Percentiles rank a stretch among this genome's conserved stretches.
phyloP scores from a whole-genome alignment of 2,888 invertebrate genomes.

The Acrobasis repandana region DNA sequence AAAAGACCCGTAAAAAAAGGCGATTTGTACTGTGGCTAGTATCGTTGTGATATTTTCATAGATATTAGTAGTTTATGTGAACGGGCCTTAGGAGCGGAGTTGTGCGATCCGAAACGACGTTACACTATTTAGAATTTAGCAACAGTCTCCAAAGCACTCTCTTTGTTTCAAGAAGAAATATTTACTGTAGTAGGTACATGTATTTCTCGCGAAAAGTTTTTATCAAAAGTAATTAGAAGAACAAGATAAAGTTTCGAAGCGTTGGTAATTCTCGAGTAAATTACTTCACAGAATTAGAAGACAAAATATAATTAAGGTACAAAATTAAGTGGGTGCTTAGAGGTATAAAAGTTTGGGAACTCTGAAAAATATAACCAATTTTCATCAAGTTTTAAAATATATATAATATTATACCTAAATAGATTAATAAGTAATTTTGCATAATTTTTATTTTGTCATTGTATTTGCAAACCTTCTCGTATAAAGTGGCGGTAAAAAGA shows the following conservation, averaged over 20 bases:
- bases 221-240: background rate
- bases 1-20: too few species aligned
- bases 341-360: too few species aligned
- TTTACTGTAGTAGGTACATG: background rate
- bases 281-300: conserved; percentile 2
- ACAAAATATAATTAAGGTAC: background rate
- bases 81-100: background rate
- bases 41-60: too few species aligned
- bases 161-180: conserved; percentile 6
- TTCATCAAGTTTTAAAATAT: too few species aligned
- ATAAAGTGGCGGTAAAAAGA: too few species aligned
- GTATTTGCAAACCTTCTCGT: too few species aligned
- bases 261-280: conserved; percentile 2
- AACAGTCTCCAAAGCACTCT: background rate
- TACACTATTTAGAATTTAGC: conserved; percentile 16
- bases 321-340: background rate
- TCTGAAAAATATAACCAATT: too few species aligned
- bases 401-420: too few species aligned
- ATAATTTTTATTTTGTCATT: too few species aligned
- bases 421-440: too few species aligned
- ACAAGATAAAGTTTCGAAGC: background rate
- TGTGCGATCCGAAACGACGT: conserved; percentile 14
- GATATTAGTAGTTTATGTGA: too few species aligned
- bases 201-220: background rate
- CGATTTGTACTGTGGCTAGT: too few species aligned